These are phyloP conservation scores for Myotis pilosus DNA, from an alignment of 2,797 vertebrate genomes.

Conservation along the genomic window DNA sequence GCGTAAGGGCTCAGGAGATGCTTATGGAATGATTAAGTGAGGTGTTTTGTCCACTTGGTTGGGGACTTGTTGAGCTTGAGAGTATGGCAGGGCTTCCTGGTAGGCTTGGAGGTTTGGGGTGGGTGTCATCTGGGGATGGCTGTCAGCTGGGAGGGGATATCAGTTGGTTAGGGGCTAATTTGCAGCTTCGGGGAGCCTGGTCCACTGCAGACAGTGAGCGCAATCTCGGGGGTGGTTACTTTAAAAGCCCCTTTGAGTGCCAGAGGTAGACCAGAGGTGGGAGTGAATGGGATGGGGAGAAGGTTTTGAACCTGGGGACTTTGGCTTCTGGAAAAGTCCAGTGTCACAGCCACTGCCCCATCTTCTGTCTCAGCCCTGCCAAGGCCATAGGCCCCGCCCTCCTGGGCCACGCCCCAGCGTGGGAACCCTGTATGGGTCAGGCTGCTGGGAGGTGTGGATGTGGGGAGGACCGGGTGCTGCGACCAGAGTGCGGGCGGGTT, in stretches of 20 bases:
- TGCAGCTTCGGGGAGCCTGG: background rate
- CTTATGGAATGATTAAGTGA: background rate
- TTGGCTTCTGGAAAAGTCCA: background rate
- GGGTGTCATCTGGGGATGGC: background rate
- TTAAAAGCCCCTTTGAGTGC: background rate
- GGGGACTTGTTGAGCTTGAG: background rate
- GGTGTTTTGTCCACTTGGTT: background rate
- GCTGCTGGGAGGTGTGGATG: background rate
- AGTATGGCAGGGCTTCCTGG: background rate
- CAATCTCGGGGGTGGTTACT: background rate
- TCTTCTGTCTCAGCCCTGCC: background rate
- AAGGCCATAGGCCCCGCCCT: background rate
- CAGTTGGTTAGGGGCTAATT: background rate
- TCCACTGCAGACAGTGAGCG: background rate
- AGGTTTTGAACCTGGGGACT: background rate
- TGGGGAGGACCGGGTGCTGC: background rate
- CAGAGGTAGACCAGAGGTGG: background rate
- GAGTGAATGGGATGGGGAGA: background rate
- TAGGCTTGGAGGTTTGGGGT: background rate
- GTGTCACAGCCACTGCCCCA: background rate
- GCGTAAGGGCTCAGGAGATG: rapidly evolving
- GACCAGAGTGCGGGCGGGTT: background rate
- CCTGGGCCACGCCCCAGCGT: background rate
- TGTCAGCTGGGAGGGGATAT: background rate
- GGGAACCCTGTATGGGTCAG: background rate